Evolutionary conservation across 2,113 vertebrate species (phyloP).

Genomic region (Trogon melanurus): DNA sequence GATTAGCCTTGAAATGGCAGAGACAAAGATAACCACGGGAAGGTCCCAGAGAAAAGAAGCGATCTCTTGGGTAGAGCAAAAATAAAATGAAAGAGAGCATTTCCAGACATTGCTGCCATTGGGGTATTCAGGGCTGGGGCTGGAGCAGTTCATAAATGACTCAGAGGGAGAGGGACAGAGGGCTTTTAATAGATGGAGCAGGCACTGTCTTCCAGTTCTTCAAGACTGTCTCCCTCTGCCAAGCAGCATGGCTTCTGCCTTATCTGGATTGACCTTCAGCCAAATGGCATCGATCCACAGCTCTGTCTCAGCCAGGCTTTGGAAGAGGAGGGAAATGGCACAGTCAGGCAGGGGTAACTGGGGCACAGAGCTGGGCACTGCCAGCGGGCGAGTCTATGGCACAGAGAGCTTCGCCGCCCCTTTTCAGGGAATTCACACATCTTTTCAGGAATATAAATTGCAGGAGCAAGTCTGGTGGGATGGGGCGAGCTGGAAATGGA

Average conservation of each 20-base stretch:
- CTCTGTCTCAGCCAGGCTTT: conserved; percentile 25
- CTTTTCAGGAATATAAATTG: not conserved
- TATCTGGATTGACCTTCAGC: conserved; percentile 53
- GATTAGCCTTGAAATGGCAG: conserved; percentile 26
- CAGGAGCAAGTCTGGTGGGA: not conserved
- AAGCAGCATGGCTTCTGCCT: conserved; percentile 39
- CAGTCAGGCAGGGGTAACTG: not conserved
- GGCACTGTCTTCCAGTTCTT: not conserved
- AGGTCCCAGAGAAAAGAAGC: not conserved
- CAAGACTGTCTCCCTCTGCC: conserved; percentile 13
- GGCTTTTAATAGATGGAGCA: not conserved
- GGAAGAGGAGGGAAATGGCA: conserved; percentile 11
- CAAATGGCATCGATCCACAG: conserved; percentile 52
- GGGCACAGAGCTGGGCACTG: not conserved
- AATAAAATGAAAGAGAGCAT: not conserved
- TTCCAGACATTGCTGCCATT: not conserved
- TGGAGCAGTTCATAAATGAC: not conserved
- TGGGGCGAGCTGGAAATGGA: not conserved
- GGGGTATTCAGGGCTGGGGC: not conserved
- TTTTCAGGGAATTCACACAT: not conserved
- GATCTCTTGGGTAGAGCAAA: not conserved
- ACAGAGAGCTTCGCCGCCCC: not conserved
- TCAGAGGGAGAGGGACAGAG: not conserved
- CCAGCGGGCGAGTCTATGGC: not conserved
- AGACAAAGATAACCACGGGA: not conserved